These are phyloP conservation scores for Girardia tigrina DNA, from an alignment of 2,888 invertebrate species.

Conservation along the genomic window DNA sequence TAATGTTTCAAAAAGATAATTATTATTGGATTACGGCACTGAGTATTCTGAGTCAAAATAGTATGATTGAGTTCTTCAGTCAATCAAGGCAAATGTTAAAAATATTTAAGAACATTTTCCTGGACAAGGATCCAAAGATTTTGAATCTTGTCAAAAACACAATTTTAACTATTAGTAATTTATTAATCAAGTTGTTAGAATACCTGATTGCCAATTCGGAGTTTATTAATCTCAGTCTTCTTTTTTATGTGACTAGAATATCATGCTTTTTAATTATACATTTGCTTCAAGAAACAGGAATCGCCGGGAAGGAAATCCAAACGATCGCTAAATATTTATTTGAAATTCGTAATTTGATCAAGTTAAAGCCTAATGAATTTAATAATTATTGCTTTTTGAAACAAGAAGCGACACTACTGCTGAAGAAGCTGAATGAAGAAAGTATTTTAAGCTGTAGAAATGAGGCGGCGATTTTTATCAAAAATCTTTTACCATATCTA, in stretches of 20 bases:
- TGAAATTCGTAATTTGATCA: background rate
- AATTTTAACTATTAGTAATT: background rate
- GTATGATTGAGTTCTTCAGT: background rate
- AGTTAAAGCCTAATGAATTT: background rate
- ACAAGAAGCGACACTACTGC: background rate
- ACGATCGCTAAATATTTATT: background rate
- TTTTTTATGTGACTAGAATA: background rate
- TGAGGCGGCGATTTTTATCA: background rate
- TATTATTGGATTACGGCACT: background rate
- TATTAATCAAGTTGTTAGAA: background rate
- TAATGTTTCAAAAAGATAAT: background rate
- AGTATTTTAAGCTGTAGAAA: background rate
- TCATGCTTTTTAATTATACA: background rate
- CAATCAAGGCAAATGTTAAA: background rate
- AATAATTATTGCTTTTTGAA: background rate
- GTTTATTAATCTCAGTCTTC: background rate
- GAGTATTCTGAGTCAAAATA: background rate
- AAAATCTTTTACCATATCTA: background rate
- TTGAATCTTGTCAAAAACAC: background rate
- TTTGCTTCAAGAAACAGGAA: background rate
- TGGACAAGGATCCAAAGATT: slow-evolving; percentile 2
- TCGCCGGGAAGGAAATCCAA: background rate
- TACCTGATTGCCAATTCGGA: background rate
- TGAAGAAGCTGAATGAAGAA: background rate
- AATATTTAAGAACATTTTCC: background rate